Percentiles rank a stretch among this genome's conserved stretches.
Conservation (phyloP, 2,113 vertebrate genomes). For the Cromileptes altivelis region DNA sequence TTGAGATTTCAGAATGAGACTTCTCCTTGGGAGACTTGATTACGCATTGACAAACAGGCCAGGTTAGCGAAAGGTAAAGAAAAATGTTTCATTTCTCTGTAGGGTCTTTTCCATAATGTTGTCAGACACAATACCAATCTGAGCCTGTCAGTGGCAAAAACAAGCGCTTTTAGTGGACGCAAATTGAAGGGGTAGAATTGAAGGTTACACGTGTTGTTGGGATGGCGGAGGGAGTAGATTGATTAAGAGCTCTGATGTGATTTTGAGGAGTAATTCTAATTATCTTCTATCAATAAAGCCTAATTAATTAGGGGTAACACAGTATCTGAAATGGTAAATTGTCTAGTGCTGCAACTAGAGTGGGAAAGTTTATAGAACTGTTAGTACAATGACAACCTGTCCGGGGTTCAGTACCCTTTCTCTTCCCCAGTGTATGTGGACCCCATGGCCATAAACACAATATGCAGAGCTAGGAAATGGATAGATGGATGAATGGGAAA, state of each 20-base stretch:
- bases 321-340: slow-evolving; percentile 12
- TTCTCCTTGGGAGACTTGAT: no score
- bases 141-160: no score
- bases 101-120: no score
- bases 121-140: no score
- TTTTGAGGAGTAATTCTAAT: slow-evolving; percentile 34
- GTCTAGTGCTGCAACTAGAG: neutral
- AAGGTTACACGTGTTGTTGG: neutral
- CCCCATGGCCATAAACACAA: neutral
- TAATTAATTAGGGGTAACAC: slow-evolving; percentile 4
- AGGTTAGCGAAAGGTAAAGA: no score
- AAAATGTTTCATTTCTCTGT: no score
- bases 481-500: neutral
- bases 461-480: neutral
- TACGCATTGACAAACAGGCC: no score
- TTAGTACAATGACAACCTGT: neutral
- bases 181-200: no score
- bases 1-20: no score
- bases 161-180: no score
- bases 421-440: neutral
- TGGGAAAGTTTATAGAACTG: neutral
- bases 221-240: neutral
- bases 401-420: no score
- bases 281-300: slow-evolving; percentile 13
- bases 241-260: neutral